These are phyloP conservation scores for Tenualosa thibaudeaui DNA, from an alignment of 2,797 vertebrate species.

Conservation along the genomic window DNA sequence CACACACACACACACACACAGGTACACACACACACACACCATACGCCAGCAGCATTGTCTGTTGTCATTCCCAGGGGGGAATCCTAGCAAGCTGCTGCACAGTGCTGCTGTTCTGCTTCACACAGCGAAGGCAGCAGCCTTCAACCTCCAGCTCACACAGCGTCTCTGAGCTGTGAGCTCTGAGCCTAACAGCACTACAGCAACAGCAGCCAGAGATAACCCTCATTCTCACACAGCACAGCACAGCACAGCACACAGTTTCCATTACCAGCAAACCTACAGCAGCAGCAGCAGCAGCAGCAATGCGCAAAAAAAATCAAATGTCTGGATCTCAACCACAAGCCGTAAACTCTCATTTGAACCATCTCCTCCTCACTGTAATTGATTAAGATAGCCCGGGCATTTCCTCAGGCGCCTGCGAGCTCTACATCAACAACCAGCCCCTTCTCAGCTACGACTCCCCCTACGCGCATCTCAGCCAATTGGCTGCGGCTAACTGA, in stretches of 20 bases:
- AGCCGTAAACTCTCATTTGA: slow-evolving; percentile 5
- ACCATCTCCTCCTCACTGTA: not conserved
- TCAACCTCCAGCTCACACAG: not conserved
- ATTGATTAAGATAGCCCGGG: slow-evolving; percentile 19
- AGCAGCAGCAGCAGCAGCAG: slow-evolving; percentile 11
- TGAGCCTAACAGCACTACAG: not conserved
- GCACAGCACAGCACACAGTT: not conserved
- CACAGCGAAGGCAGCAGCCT: not conserved
- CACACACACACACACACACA: not conserved
- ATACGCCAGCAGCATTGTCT: slow-evolving; percentile 7
- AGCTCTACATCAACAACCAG: slow-evolving; percentile 1
- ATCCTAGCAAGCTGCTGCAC: not conserved
- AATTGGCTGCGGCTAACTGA: slow-evolving; percentile 43
- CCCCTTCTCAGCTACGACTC: not conserved
- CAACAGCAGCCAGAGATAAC: not conserved
- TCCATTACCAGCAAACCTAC: not conserved
- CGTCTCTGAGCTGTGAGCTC: not conserved
- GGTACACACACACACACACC: not conserved
- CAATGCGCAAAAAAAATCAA: not conserved
- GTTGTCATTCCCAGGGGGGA: slow-evolving; percentile 17
- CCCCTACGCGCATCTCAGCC: slow-evolving; percentile 28
- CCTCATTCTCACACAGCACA: not conserved
- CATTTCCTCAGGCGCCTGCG: slow-evolving; percentile 11
- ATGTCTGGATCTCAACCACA: not conserved
- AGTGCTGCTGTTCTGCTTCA: not conserved